Base-by-base conservation (phyloP, 1,140 invertebrate species). In the Capitella teleta region DNA sequence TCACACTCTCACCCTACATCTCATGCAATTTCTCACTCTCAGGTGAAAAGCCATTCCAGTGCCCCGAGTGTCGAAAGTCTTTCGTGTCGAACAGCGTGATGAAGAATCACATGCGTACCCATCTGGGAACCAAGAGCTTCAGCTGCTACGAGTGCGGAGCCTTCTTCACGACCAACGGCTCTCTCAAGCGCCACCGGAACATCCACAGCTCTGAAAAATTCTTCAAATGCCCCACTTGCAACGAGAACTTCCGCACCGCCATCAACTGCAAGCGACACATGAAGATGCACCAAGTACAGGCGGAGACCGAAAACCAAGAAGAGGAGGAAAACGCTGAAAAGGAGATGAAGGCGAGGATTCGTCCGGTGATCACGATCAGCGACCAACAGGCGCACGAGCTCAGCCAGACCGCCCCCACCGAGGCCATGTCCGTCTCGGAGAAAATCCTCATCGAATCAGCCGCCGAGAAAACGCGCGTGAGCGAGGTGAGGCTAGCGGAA, bases 371-470 rank as follows among this genome's bases (percentile, higher is more conserved):
- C 19, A 60, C 61, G 48, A 50, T 73, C 2, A 62, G 59, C 6
- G 66, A 70, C 14, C 64, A 71, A 51, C 59, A 70, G 52, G 58
- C 67, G 14, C 55, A 60, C 26, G 56, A 61, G 28, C 52, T 74
- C 8, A 59, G 63, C 10, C 57, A 59, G 28, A 54, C 28, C 6
- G 28, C 53, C 42, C 52, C 57, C 2, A 56, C 60, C 0, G 66
- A 62, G 19, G 51, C 64, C 1, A 42, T 65, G 6, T 59, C 72
- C 5, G 56, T 79, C 2, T 78, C 77, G 0, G 73, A 79, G 49
- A 76, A 73, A 58, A 69, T 79, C 16, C 59, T 78, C 1, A 59
- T 76, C 30, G 76, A 77, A n/a, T 75, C 76, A 4, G 59, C 66
- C 5, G 56, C 62, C 23, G 65, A 75, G 54, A 70, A 66, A 50